Evolutionary conservation across 35 echinoderm and acorn worm genomes (phyloP).

Genomic region (Lytechinus pictus): DNA sequence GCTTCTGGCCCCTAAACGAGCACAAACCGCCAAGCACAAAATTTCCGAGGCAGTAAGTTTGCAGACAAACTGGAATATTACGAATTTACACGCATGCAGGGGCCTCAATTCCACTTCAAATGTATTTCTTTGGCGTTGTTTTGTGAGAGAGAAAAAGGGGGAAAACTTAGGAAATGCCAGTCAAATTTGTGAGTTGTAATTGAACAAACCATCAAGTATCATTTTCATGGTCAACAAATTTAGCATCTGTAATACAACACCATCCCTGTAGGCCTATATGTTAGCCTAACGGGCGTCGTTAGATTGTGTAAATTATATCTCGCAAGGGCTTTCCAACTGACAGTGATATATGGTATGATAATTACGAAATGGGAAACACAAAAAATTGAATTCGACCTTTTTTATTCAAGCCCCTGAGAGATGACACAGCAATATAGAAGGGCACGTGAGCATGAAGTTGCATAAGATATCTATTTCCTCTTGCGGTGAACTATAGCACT

Average conservation of each 20-base stretch:
- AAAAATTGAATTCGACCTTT: background rate
- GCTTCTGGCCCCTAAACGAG: conserved; percentile 46
- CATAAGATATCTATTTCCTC: background rate
- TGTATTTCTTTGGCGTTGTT: background rate
- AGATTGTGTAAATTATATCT: no score
- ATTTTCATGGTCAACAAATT: background rate
- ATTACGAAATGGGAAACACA: no score
- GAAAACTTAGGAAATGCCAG: background rate
- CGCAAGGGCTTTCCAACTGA: no score
- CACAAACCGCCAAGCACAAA: conserved; percentile 24
- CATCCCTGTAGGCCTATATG: background rate
- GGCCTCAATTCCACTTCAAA: background rate
- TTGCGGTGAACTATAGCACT: background rate
- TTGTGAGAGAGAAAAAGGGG: background rate
- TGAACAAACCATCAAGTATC: conserved; percentile 11
- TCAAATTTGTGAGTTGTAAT: background rate
- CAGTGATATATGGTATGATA: no score
- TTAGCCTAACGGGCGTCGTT: no score
- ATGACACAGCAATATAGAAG: background rate
- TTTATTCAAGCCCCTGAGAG: background rate
- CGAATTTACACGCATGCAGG: background rate
- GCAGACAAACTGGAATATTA: background rate
- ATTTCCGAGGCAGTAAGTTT: background rate
- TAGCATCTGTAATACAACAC: background rate
- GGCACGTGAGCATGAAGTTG: background rate